Evolutionary conservation across 2,888 invertebrate genomes (phyloP).

Genomic region (Monoplex corrugatus): DNA sequence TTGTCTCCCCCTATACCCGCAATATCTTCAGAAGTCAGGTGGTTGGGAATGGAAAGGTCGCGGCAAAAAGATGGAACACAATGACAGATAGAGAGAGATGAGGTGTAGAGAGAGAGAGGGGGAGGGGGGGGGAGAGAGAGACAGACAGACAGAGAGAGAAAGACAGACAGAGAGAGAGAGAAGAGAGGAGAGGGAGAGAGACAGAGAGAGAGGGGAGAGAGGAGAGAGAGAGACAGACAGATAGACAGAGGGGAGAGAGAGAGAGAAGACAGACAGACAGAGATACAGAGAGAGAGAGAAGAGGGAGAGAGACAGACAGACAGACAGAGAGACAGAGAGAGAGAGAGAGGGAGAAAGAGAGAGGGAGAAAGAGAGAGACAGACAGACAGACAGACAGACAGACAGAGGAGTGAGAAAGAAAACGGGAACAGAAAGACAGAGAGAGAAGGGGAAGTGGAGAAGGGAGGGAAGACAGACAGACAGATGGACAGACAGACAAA

Average conservation of each 20-base stretch:
- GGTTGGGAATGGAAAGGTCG: no score
- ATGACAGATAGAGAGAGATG: no score
- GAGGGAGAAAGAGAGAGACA: constrained; percentile 12
- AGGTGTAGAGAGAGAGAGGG: no score
- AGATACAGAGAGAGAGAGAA: neutral
- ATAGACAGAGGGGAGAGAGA: neutral
- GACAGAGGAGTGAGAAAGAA: no score
- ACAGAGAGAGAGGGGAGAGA: neutral
- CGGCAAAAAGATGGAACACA: no score
- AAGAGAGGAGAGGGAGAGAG: neutral
- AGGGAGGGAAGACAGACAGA: no score
- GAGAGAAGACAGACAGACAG: neutral
- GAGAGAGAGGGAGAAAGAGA: neutral
- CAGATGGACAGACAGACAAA: no score
- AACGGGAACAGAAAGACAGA: no score
- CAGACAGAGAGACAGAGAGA: neutral
- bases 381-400: neutral
- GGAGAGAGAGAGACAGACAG: neutral
- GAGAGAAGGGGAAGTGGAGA: no score
- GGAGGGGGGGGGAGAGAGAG: no score
- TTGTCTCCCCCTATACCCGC: no score
- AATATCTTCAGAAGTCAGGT: no score
- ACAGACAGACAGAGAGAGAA: neutral
- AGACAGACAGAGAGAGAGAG: neutral
- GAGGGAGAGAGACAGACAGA: neutral